These are phyloP conservation scores for Eupithecia inturbata DNA, from an alignment of 2,888 invertebrate species.

Conservation along the genomic window DNA sequence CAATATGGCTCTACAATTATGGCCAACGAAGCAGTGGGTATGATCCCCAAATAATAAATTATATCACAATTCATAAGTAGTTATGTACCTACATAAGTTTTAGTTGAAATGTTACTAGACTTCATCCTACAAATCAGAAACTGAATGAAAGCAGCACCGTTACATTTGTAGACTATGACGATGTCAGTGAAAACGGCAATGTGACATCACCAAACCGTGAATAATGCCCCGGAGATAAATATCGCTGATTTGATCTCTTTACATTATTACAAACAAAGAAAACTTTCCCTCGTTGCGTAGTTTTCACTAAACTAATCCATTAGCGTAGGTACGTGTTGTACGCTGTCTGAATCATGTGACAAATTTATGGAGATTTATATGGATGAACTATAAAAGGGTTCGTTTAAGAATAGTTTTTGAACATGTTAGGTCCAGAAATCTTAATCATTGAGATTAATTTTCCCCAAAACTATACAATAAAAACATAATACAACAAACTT, in stretches of 20 bases:
- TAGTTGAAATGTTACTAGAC: background rate
- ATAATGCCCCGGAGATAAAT: conserved; percentile 60
- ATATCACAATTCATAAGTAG: no score
- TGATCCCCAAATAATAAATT: background rate
- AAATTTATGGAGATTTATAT: conserved; percentile 18
- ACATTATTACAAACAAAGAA: conserved; percentile 43
- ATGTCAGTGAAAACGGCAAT: conserved; percentile 53
- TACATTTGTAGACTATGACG: conserved; percentile 49
- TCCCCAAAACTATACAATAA: background rate
- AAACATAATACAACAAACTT: background rate
- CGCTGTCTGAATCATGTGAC: conserved; percentile 15
- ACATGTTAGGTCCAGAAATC: background rate
- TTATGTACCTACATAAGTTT: background rate
- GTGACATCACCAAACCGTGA: conserved; percentile 65
- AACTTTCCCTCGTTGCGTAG: conserved; percentile 45
- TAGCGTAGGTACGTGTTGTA: conserved; percentile 24
- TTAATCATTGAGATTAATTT: background rate
- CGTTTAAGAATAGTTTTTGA: background rate
- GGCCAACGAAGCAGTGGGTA: background rate
- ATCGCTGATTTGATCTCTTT: conserved; percentile 48
- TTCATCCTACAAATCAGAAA: conserved; percentile 22
- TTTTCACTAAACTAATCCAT: conserved; percentile 43
- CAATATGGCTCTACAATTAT: background rate
- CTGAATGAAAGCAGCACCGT: conserved; percentile 42
- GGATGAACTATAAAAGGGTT: background rate